phyloP scores from a whole-genome alignment of 2,797 vertebrate genomes.

The Cryptoblepharus egeriae region DNA sequence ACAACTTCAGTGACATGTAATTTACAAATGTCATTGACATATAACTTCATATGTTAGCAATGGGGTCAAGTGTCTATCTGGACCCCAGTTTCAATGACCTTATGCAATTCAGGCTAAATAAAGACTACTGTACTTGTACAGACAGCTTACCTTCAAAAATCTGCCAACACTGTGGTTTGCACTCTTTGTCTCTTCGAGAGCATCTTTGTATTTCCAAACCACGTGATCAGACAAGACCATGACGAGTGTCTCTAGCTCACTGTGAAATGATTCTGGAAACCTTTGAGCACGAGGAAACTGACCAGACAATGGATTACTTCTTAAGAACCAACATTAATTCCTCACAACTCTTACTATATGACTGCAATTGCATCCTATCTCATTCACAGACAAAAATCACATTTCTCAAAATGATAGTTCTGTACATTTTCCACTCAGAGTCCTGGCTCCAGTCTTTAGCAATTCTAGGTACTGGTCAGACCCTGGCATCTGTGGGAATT shows the following conservation, averaged over 20 bases:
- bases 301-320: conserved; percentile 38
- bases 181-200: conserved; percentile 89
- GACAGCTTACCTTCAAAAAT: conserved; percentile 90
- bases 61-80: neutral
- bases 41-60: too few relatives aligned
- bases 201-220: conserved; percentile 90
- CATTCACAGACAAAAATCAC: neutral
- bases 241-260: conserved; percentile 88
- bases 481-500: too few relatives aligned
- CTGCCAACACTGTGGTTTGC: conserved; percentile 90
- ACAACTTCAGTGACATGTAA: too few relatives aligned
- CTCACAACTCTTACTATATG: neutral
- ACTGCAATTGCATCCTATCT: too few relatives aligned
- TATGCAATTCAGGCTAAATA: conserved; percentile 1
- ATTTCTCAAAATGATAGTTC: neutral
- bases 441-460: too few relatives aligned
- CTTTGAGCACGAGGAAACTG: conserved; percentile 89
- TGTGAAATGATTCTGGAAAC: conserved; percentile 91
- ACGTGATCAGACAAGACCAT: conserved; percentile 92
- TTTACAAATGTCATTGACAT: too few relatives aligned
- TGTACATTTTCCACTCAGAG: too few relatives aligned
- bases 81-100: neutral
- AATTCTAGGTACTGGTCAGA: too few relatives aligned
- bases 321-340: neutral
- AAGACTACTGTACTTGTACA: neutral